Evolutionary conservation across 2,113 vertebrate genomes (phyloP).

Genomic region (Zosterops lateralis): DNA sequence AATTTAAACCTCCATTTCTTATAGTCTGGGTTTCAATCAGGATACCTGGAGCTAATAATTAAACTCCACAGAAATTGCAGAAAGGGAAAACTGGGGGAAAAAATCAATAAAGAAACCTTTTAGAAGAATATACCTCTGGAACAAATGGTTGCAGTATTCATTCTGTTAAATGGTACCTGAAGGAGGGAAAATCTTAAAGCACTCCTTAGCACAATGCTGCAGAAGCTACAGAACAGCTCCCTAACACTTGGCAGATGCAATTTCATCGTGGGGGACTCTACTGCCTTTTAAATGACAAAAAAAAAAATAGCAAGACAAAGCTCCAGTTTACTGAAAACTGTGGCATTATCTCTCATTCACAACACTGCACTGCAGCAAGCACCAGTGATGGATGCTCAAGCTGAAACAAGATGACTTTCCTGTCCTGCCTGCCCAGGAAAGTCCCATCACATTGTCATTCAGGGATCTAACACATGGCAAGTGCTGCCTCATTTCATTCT

Average conservation of each 20-base stretch:
- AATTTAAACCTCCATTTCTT: slow-evolving; percentile 45
- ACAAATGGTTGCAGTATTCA: neutral
- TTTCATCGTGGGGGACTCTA: slow-evolving; percentile 3
- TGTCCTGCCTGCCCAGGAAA: neutral
- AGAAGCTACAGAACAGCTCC: neutral
- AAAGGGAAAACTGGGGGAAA: neutral
- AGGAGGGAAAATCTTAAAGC: neutral
- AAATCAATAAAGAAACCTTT: slow-evolving; percentile 40
- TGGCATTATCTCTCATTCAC: slow-evolving; percentile 16
- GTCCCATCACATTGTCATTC: neutral
- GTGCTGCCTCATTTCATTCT: neutral
- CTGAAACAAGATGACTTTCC: neutral
- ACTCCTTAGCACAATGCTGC: neutral
- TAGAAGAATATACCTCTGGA: neutral
- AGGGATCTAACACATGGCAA: neutral
- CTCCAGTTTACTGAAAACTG: slow-evolving; percentile 28
- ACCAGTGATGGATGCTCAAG: neutral
- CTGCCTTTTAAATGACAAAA: slow-evolving; percentile 10
- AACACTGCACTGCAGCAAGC: neutral
- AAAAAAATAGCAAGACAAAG: neutral
- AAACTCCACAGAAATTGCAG: slow-evolving; percentile 38
- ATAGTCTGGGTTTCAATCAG: slow-evolving; percentile 24
- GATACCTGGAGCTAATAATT: slow-evolving; percentile 51
- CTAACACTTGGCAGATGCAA: neutral
- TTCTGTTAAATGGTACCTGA: slow-evolving; percentile 19